A percentile compares a stretch with the other conserved stretches of the same genome.
These are phyloP conservation scores for Ericerus pela DNA, from an alignment of 1,140 invertebrate species.

Conservation along the genomic window DNA sequence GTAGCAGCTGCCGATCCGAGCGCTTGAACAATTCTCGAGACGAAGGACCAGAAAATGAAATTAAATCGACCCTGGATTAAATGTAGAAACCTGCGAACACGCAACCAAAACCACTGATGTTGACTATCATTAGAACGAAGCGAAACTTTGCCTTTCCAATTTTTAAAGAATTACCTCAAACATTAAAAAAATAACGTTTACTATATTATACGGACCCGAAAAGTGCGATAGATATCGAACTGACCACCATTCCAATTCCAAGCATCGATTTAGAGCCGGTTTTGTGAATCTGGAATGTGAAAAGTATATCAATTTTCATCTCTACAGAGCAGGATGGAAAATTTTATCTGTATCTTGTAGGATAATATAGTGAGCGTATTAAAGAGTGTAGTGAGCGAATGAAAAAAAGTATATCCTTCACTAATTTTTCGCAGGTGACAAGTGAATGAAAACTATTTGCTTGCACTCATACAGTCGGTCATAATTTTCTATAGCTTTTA, in stretches of 20 bases:
- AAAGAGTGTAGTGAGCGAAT: no score
- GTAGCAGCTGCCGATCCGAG: slow-evolving; percentile 45
- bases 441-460: no score
- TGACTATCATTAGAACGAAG: neutral
- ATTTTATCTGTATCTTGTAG: no score
- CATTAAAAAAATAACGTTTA: neutral
- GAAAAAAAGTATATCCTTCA: no score
- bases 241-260: slow-evolving; percentile 39
- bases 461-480: no score
- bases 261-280: slow-evolving; percentile 42
- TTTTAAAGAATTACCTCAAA: neutral
- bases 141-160: neutral
- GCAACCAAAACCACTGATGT: neutral
- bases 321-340: no score
- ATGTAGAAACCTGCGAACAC: slow-evolving; percentile 36
- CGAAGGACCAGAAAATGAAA: slow-evolving; percentile 45
- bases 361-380: no score
- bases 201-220: slow-evolving; percentile 35
- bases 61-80: slow-evolving; percentile 32
- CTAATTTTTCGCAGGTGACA: no score
- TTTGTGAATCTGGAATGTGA: slow-evolving; percentile 33
- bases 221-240: slow-evolving; percentile 33
- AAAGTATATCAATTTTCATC: no score
- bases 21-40: slow-evolving; percentile 43
- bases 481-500: no score